Evolutionary conservation across 1,140 invertebrate genomes (phyloP), one percentile per base, ranked within the genome.

Genomic region (Bombus polaris): DNA sequence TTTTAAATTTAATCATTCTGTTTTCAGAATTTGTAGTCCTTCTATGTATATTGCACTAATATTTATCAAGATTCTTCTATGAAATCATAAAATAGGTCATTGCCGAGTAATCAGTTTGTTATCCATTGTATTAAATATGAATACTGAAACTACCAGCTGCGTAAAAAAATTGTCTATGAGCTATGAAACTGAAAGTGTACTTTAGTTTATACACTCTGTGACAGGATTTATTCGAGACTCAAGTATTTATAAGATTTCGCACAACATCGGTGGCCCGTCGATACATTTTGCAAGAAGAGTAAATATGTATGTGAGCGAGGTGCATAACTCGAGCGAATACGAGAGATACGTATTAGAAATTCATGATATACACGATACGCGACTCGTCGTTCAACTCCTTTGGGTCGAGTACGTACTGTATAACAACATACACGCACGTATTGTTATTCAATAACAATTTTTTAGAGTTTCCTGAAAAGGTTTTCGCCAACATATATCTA

Each of bases 401-500:
- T 53, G 47, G 47, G 18, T 53, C 47, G 47, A 53, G 18, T 53
- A 53, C 39, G 12, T 73, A 18, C 8, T 47, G 9, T 32, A 12
- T 42, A 28, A 42, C 13, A 42, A 42, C 18, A 53, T 53, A 53
- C 18, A 53, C 18, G 42, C 72, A 4, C 15, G 9, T 22, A 73
- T 73, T 73, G 42, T 73, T 73, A 47, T 73, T 32, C 6, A 73
- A 32, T 47, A 73, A 22, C 15, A 53, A 73, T 73, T 73, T n/a
- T 32, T 47, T 15, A 73, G 9, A 25, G n/a, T 32, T 22, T 42
- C 1, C 1, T 4, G 25, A 15, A 10, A 53, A 32, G 42, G 4
- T 44, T 47, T 73, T 32, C 10, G 3, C 8, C 12, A 71, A 53
- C 47, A 53, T 53, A 53, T 8, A 53, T 22, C 6, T 53, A 53